These are phyloP conservation scores for Diachasma alloeum DNA, from an alignment of 1,140 invertebrate genomes.

Conservation along the genomic window DNA sequence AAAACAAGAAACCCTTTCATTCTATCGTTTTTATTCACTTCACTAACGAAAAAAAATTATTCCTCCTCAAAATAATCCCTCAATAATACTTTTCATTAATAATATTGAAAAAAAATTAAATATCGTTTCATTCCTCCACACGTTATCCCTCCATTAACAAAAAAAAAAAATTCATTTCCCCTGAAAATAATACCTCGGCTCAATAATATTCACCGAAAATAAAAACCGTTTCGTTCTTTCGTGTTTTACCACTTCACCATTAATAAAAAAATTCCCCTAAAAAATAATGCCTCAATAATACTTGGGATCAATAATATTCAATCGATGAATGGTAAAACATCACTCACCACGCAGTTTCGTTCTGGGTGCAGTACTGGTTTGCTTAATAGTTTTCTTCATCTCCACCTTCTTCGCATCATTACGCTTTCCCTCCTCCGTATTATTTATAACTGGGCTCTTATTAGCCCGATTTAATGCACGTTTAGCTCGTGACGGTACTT, in stretches of 20 bases:
- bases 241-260: neutral
- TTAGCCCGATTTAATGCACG: conserved; percentile 51
- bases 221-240: neutral
- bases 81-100: no score
- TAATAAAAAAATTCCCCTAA: neutral
- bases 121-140: no score
- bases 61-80: no score
- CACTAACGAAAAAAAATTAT: no score
- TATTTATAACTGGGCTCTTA: conserved; percentile 29
- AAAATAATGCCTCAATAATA: neutral
- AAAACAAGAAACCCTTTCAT: no score
- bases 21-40: no score
- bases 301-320: neutral
- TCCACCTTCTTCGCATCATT: conserved; percentile 17
- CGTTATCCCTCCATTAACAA: no score
- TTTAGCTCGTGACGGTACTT: conserved; percentile 57
- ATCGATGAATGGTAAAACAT: conserved; percentile 13
- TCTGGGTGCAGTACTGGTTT: conserved; percentile 27
- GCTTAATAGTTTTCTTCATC: conserved; percentile 24
- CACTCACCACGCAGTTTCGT: conserved; percentile 34
- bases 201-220: neutral
- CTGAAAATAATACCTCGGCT: no score
- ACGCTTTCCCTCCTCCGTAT: conserved; percentile 27
- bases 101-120: no score
- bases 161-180: no score